A percentile compares a stretch with the other conserved stretches of the same genome.
Evolutionary conservation across 2,113 vertebrate species (phyloP).

Genomic region (Enhydra lutris): DNA sequence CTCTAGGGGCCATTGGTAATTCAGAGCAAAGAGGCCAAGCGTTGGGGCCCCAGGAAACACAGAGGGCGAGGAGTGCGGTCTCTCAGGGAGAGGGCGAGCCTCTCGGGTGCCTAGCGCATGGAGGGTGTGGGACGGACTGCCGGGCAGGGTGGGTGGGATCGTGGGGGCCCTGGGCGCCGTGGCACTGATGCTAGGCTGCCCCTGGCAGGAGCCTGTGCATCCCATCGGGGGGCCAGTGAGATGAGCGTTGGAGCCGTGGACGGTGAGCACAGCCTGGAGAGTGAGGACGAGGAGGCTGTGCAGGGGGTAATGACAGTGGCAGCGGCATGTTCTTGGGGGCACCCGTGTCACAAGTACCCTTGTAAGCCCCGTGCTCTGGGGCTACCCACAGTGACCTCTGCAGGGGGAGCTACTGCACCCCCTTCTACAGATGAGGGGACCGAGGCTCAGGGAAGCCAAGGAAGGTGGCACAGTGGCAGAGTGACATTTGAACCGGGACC

Average conservation of each 20-base stretch:
- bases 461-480: background rate
- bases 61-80: background rate
- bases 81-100: accelerated
- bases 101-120: accelerated
- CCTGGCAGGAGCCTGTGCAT: background rate
- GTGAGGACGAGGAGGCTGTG: background rate
- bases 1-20: background rate
- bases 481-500: background rate
- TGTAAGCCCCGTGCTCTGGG: accelerated
- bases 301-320: accelerated
- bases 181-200: background rate
- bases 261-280: accelerated
- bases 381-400: accelerated
- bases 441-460: background rate
- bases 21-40: background rate
- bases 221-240: accelerated
- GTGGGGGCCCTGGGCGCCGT: accelerated
- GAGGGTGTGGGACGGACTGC: accelerated
- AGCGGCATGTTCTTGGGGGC: accelerated
- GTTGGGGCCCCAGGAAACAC: background rate
- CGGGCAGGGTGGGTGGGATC: accelerated
- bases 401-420: background rate
- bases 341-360: accelerated
- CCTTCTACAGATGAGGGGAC: background rate
- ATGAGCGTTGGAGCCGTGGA: background rate